Conservation (phyloP, 2,797 vertebrate genomes). For the Eulemur albifrons region DNA sequence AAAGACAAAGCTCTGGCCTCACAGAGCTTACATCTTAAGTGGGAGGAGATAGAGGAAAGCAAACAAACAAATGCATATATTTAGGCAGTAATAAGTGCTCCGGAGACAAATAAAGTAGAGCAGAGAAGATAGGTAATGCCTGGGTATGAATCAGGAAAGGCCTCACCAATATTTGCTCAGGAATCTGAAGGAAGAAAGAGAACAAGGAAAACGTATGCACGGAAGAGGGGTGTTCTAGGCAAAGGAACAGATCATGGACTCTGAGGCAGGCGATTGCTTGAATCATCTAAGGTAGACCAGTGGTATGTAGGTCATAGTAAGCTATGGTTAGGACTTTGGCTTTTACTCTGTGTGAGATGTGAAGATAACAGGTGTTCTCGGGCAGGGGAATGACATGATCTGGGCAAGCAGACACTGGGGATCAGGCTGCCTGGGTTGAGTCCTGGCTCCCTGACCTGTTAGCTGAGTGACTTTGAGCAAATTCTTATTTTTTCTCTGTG, state of each 20-base stretch:
- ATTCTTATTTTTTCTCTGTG: not conserved
- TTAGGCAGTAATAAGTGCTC: not conserved
- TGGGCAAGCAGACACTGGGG: not conserved
- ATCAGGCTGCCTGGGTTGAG: not conserved
- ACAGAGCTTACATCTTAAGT: not conserved
- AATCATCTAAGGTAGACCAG: not conserved
- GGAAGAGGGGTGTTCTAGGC: not conserved
- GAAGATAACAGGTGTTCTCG: not conserved
- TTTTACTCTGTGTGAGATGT: not conserved
- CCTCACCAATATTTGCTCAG: not conserved
- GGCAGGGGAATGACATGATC: not conserved
- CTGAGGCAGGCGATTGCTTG: not conserved
- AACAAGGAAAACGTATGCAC: not conserved
- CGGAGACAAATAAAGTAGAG: not conserved
- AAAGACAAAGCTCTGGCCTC: not conserved
- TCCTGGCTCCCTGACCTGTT: not conserved
- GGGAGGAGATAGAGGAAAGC: not conserved
- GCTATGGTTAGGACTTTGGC: not conserved
- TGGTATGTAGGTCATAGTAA: not conserved
- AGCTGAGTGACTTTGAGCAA: not conserved
- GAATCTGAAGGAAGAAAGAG: not conserved
- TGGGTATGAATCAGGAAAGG: not conserved
- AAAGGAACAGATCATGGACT: not conserved
- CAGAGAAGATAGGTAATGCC: not conserved
- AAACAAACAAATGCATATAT: not conserved